Conservation (phyloP, 1,140 invertebrate species). For the Notospermus geniculatus region DNA sequence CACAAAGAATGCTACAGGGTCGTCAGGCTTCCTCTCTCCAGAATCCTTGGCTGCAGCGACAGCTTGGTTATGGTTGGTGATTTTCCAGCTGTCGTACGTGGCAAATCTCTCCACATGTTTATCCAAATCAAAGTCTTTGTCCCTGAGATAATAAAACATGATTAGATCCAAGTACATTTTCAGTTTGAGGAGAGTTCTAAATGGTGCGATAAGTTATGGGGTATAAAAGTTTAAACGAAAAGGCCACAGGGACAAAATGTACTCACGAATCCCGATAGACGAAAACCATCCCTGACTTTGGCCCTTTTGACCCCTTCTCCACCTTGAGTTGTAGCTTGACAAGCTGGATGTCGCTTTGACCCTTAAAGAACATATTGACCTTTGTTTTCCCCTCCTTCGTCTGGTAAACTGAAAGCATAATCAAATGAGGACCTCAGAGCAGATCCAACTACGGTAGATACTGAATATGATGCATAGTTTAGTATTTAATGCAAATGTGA, state of each 20-base stretch:
- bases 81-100: constrained; percentile 39
- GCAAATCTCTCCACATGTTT: constrained; percentile 36
- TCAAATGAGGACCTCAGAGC: background rate
- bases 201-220: too few relatives aligned
- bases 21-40: constrained; percentile 43
- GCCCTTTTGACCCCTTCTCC: constrained; percentile 12
- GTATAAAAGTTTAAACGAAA: too few relatives aligned
- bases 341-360: constrained; percentile 39
- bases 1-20: constrained; percentile 48
- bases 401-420: constrained; percentile 37
- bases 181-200: too few relatives aligned
- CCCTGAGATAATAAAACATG: background rate
- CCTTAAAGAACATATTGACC: constrained; percentile 52
- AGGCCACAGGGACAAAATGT: too few relatives aligned
- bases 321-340: constrained; percentile 50
- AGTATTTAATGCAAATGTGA: too few relatives aligned
- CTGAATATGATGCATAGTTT: too few relatives aligned
- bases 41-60: constrained; percentile 35
- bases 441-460: too few relatives aligned
- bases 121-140: constrained; percentile 36
- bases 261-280: too few relatives aligned
- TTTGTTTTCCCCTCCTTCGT: constrained; percentile 46
- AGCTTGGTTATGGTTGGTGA: constrained; percentile 38
- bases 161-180: too few relatives aligned
- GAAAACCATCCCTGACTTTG: too few relatives aligned